Evolutionary conservation across 92 coral and sea anemone species (phyloP).

Genomic region (Palythoa heliodiscus): DNA sequence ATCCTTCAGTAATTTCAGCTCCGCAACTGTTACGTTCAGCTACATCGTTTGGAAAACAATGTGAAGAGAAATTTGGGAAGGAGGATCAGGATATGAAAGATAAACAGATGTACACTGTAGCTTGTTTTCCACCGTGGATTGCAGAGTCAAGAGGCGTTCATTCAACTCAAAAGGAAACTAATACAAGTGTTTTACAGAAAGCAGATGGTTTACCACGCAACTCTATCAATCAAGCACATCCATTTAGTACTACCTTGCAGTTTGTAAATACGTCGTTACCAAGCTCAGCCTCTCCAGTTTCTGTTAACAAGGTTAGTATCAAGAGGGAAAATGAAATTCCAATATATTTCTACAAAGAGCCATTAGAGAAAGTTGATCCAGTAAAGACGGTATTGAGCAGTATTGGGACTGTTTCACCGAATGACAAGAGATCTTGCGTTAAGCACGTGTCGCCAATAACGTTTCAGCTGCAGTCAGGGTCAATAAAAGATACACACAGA

Average conservation of each 20-base stretch:
- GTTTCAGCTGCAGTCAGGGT: not conserved
- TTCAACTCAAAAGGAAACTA: not conserved
- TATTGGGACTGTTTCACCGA: not conserved
- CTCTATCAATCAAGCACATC: not conserved
- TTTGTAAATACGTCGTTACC: not conserved
- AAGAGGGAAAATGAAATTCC: not conserved
- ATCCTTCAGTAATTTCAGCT: not conserved
- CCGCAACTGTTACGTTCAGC: not conserved
- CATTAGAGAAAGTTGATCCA: not conserved
- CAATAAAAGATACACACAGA: not conserved
- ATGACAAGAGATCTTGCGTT: not conserved
- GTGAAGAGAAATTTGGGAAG: not conserved
- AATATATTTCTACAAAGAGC: not conserved
- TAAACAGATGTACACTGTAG: not conserved
- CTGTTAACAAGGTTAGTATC: not conserved
- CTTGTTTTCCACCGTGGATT: not conserved
- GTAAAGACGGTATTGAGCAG: not conserved
- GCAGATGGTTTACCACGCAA: not conserved
- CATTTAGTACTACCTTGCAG: not conserved
- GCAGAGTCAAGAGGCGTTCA: not conserved
- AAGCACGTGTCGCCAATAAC: not conserved
- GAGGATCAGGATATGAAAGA: not conserved
- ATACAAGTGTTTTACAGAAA: not conserved
- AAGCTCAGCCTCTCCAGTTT: not conserved
- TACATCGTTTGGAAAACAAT: not conserved